Evolutionary conservation across 1,140 invertebrate species (phyloP).

Genomic region (Cherax destructor): DNA sequence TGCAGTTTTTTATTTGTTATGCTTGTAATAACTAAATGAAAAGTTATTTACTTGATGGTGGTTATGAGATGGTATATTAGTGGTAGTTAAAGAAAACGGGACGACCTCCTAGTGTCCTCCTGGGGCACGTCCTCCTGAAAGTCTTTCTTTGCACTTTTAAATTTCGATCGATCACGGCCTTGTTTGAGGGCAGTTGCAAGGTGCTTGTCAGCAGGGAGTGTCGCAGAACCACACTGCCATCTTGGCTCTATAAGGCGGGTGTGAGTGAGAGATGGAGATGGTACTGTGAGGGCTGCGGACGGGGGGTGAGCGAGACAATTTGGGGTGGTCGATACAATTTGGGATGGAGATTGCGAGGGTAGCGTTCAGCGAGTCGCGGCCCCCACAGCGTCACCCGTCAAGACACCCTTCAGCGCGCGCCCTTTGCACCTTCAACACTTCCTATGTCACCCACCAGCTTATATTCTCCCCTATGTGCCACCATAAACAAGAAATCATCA

Average conservation of each 20-base stretch:
- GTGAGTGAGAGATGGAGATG: background rate
- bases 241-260: background rate
- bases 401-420: conserved; percentile 65
- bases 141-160: conserved; percentile 17
- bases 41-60: no score
- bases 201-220: background rate
- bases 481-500: conserved; percentile 36
- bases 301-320: conserved; percentile 58
- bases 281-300: background rate
- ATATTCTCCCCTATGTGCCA: background rate
- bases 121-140: background rate
- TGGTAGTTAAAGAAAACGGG: conserved; percentile 39
- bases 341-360: conserved; percentile 56
- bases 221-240: background rate
- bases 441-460: conserved; percentile 9
- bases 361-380: conserved; percentile 61
- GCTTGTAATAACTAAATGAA: no score
- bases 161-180: background rate
- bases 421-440: conserved; percentile 61
- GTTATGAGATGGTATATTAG: no score
- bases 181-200: background rate
- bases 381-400: conserved; percentile 64
- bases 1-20: no score
- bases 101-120: conserved; percentile 45
- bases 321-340: conserved; percentile 65